A percentile compares a stretch with the other conserved stretches of the same genome.
Conservation (phyloP, 2,888 invertebrate species). For the Hydrotaea diabolus region DNA sequence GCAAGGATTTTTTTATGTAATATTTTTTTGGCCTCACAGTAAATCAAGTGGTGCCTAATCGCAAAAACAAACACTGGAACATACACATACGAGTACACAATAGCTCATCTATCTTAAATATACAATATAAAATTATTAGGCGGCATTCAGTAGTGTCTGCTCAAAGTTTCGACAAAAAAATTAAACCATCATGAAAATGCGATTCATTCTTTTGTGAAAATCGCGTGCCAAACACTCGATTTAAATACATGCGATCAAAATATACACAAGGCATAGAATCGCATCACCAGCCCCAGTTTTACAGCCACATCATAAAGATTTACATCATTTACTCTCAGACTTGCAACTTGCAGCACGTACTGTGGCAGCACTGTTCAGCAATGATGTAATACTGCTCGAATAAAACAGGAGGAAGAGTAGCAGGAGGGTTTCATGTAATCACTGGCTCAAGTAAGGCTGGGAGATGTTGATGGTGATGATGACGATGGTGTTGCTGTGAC, state of each 20-base stretch:
- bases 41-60: constrained; percentile 54
- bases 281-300: constrained; percentile 43
- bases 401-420: no score
- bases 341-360: constrained; percentile 1
- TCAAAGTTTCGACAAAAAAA: constrained; percentile 31
- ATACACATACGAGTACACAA: constrained; percentile 31
- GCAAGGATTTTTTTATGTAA: no score
- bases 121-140: constrained; percentile 66
- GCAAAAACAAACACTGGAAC: no score
- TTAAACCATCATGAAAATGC: not conserved
- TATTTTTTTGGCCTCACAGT: not conserved
- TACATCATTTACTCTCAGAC: constrained; percentile 44
- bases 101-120: constrained; percentile 42
- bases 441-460: constrained; percentile 19
- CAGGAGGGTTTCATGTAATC: constrained; percentile 46
- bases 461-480: constrained; percentile 43
- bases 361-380: not conserved
- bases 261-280: constrained; percentile 42
- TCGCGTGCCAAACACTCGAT: constrained; percentile 67
- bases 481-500: not conserved
- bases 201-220: constrained; percentile 29
- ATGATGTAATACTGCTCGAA: constrained; percentile 23
- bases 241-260: constrained; percentile 47
- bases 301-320: constrained; percentile 59
- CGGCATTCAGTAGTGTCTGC: constrained; percentile 47